Base-by-base conservation (phyloP, 2,888 invertebrate species). In the Hyalella azteca region DNA sequence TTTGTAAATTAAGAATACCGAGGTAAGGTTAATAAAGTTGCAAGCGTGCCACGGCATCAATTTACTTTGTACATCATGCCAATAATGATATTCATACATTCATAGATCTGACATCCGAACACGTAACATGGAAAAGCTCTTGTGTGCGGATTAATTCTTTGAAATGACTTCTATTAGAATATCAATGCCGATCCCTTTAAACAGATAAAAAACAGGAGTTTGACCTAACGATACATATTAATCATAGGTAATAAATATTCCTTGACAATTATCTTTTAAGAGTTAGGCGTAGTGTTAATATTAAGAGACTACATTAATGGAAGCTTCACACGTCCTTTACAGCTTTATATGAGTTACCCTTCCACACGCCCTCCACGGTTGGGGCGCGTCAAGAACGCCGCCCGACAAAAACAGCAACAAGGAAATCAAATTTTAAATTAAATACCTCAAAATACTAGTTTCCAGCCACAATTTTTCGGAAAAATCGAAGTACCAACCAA, bases 201-300 rank as follows among this genome's bases (percentile, higher is more conserved):
- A 54, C 9, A 29, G 26, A 26, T 54, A 54, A 54, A 54, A 54
- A 54, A 54, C 29, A 11, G 11, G 29, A 22, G 26, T 9, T 22
- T 15, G 9, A 54, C 26, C 26, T 54, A 22, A 54, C 9, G 13
- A 15, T 22, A 54, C 9, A 26, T 29, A 54, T 29, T 54, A 54
- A 26, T 54, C 26, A 54, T 54, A 54, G 54, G 54, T 66, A 66
- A 66, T 66, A 66, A 66, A 66, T 66, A 66, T 66, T 66, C 66
- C 32, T n/a, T 66, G 66, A 66, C 66, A 66, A 15, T 36, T 32
- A 66, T 32, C 36, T 13, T 36, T 66, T 66, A 66, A 13, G 15
- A 66, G 15, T 19, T 66, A 66, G 7, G 36, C 36, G 39, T 66
- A 66, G 36, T 66, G 15, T 15, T 11, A 36, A 66, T 66, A 66